phyloP scores from a whole-genome alignment of 2,113 vertebrate species.

The Mesoclemmys tuberculata region DNA sequence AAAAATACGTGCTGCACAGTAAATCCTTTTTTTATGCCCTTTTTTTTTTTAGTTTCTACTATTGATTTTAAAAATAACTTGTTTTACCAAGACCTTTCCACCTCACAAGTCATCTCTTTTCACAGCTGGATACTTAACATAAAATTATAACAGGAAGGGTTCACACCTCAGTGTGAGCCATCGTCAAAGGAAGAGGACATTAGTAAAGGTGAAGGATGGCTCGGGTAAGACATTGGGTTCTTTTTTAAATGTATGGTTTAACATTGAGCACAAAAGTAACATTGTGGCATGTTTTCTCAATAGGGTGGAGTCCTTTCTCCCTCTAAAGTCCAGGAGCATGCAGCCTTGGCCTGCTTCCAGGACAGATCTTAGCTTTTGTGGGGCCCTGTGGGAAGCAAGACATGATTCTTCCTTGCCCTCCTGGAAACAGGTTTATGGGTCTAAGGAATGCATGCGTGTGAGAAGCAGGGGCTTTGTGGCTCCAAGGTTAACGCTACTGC shows the following conservation, averaged over 20 bases:
- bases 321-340: neutral
- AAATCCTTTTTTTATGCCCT: neutral
- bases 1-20: slow-evolving; percentile 8
- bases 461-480: neutral
- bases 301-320: neutral
- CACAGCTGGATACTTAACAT: slow-evolving; percentile 36
- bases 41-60: neutral
- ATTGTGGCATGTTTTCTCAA: neutral
- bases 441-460: neutral
- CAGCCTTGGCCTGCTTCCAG: neutral
- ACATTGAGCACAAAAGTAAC: neutral
- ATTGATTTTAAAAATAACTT: neutral
- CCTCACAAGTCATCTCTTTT: neutral
- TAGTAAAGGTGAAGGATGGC: slow-evolving; percentile 47
- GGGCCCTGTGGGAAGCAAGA: neutral
- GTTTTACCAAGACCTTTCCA: slow-evolving; percentile 35
- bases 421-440: neutral
- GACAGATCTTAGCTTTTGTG: neutral
- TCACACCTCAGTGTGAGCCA: neutral
- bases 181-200: slow-evolving; percentile 19
- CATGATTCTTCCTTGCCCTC: neutral
- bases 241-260: neutral
- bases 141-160: slow-evolving; percentile 28
- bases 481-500: neutral
- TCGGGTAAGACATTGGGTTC: slow-evolving; percentile 1